Percentiles rank a stretch among this genome's conserved stretches.
Conservation (phyloP, 1,140 invertebrate species). For the Zaprionus africanus region DNA sequence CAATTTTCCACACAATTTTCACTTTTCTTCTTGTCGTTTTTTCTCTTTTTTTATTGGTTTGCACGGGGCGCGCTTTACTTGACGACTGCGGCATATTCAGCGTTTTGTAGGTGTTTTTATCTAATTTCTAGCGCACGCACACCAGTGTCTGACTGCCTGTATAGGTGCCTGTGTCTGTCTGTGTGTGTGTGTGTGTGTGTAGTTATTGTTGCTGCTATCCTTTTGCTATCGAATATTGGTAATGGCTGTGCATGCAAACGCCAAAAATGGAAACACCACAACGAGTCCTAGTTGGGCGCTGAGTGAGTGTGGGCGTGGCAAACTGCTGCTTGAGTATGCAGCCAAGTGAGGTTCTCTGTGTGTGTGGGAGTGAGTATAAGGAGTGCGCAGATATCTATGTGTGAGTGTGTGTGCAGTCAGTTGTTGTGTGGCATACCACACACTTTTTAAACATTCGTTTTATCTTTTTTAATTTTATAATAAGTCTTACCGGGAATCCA, state of each 20-base stretch:
- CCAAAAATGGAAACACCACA: conserved; percentile 59
- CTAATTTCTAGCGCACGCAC: conserved; percentile 81
- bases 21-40: conserved; percentile 29
- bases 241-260: conserved; percentile 78
- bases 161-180: conserved; percentile 14
- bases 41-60: conserved; percentile 46
- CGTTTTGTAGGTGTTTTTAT: conserved; percentile 80
- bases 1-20: conserved; percentile 28
- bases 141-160: conserved; percentile 21
- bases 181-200: conserved; percentile 42
- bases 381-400: conserved; percentile 10
- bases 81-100: conserved; percentile 81
- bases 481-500: too few species aligned
- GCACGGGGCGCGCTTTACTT: conserved; percentile 73
- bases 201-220: conserved; percentile 58
- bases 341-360: background rate
- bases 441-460: background rate
- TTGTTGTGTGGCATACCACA: background rate
- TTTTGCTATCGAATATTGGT: conserved; percentile 78
- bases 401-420: conserved; percentile 22
- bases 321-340: conserved; percentile 1
- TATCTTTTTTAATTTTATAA: too few species aligned
- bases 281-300: conserved; percentile 21
- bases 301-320: conserved; percentile 11
- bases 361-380: conserved; percentile 5